These are phyloP conservation scores for Notothenia coriiceps DNA, from an alignment of 2,113 vertebrate species.

Conservation along the genomic window DNA sequence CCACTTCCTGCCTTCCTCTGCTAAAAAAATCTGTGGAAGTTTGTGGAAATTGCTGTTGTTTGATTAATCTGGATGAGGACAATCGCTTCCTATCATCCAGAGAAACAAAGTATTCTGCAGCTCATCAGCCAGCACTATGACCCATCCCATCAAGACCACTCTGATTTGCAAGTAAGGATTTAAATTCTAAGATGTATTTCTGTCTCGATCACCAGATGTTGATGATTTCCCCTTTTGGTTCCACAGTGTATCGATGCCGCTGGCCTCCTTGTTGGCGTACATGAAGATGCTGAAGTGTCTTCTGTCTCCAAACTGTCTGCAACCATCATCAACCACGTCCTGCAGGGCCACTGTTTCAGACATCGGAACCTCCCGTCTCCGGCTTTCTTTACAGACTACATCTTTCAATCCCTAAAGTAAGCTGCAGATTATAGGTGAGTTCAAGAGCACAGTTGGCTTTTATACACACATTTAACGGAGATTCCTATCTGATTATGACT, in stretches of 20 bases:
- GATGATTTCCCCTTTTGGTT: slow-evolving; percentile 13
- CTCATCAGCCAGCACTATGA: slow-evolving; percentile 87
- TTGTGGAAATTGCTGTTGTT: slow-evolving; percentile 46
- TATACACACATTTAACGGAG: not conserved
- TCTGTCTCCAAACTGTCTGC: slow-evolving; percentile 74
- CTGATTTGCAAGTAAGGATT: slow-evolving; percentile 55
- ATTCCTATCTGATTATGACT: too few species aligned
- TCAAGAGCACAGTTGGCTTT: not conserved
- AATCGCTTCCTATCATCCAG: slow-evolving; percentile 82
- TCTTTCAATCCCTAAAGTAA: slow-evolving; percentile 78
- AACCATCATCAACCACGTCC: slow-evolving; percentile 74
- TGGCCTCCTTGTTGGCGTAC: slow-evolving; percentile 55
- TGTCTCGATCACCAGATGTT: not conserved
- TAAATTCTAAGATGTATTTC: not conserved
- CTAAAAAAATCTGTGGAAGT: slow-evolving; percentile 18
- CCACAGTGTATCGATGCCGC: slow-evolving; percentile 77
- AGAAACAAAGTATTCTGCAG: slow-evolving; percentile 87
- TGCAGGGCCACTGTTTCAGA: slow-evolving; percentile 76
- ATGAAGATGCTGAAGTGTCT: slow-evolving; percentile 64
- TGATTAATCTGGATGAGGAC: slow-evolving; percentile 71
- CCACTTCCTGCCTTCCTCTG: slow-evolving; percentile 33
- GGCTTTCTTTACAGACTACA: slow-evolving; percentile 77
- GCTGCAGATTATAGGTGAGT: slow-evolving; percentile 71
- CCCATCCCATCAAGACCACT: slow-evolving; percentile 78
- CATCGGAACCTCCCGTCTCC: slow-evolving; percentile 70